phyloP scores from a whole-genome alignment of 2,797 vertebrate genomes.

The Kryptolebias ocellatus region DNA sequence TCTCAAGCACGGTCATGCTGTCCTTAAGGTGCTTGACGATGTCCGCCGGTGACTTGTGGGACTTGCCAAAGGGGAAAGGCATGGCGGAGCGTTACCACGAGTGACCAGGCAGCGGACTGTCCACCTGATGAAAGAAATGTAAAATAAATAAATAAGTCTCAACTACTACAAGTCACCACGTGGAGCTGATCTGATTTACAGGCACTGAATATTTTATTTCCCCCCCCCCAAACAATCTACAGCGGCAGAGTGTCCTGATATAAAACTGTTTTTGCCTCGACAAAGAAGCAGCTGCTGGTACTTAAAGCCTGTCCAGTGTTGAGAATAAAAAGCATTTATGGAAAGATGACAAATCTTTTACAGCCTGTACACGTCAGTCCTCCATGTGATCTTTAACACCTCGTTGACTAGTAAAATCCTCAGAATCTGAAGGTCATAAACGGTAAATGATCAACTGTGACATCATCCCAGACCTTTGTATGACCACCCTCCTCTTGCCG shows the following conservation, averaged over 20 bases:
- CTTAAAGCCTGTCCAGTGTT: background rate
- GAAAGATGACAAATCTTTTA: background rate
- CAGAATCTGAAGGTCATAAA: conserved; percentile 15
- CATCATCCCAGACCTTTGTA: conserved; percentile 20
- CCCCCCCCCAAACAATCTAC: too few relatives aligned
- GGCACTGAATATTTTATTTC: background rate
- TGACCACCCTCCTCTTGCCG: conserved; percentile 10
- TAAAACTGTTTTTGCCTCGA: background rate
- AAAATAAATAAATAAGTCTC: conserved; percentile 2
- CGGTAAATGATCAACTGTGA: conserved; percentile 49
- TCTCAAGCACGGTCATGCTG: conserved; percentile 95
- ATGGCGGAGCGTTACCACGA: conserved; percentile 84
- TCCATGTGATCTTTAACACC: conserved; percentile 9
- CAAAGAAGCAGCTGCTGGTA: too few relatives aligned
- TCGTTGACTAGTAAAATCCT: conserved; percentile 1
- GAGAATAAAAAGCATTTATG: background rate
- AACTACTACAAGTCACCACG: background rate
- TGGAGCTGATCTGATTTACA: background rate
- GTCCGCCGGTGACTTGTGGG: conserved; percentile 97
- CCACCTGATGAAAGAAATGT: conserved; percentile 58
- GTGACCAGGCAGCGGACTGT: conserved; percentile 72
- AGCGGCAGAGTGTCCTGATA: too few relatives aligned
- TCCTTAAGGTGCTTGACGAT: conserved; percentile 98
- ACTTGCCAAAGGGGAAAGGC: conserved; percentile 98
- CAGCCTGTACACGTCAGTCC: background rate